Evolutionary conservation across 2,113 vertebrate genomes (phyloP).

Genomic region (Saimiri boliviensis): DNA sequence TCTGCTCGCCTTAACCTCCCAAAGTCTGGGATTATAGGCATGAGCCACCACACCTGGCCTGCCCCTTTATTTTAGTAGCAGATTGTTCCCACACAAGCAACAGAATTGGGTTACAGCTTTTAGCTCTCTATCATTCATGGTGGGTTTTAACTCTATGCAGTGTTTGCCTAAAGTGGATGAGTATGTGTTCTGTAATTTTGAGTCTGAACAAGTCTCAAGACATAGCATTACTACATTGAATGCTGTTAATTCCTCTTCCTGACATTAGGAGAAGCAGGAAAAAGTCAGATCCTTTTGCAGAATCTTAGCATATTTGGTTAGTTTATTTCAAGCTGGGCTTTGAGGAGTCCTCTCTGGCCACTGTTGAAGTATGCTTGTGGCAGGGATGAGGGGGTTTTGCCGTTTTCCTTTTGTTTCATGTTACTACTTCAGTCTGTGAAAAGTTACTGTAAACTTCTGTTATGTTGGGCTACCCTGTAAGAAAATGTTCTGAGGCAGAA

Average conservation of each 20-base stretch:
- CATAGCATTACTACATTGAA: neutral
- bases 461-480: neutral
- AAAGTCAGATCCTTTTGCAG: slow-evolving; percentile 8
- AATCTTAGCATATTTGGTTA: neutral
- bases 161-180: slow-evolving; percentile 21
- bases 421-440: neutral
- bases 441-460: neutral
- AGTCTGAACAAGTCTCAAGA: slow-evolving; percentile 12
- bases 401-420: neutral
- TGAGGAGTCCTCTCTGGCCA: neutral
- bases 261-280: slow-evolving; percentile 4
- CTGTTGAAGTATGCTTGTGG: neutral
- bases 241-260: slow-evolving; percentile 24
- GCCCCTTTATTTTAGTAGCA: neutral
- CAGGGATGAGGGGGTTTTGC: neutral
- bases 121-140: neutral
- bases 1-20: too few species aligned
- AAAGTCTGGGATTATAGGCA: too few species aligned
- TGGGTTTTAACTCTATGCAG: neutral
- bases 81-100: neutral
- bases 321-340: neutral
- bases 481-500: slow-evolving; percentile 29
- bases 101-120: neutral
- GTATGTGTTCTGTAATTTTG: slow-evolving; percentile 37
- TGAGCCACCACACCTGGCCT: too few species aligned